phyloP scores from a whole-genome alignment of 2,113 vertebrate species.

The Carassius auratus region DNA sequence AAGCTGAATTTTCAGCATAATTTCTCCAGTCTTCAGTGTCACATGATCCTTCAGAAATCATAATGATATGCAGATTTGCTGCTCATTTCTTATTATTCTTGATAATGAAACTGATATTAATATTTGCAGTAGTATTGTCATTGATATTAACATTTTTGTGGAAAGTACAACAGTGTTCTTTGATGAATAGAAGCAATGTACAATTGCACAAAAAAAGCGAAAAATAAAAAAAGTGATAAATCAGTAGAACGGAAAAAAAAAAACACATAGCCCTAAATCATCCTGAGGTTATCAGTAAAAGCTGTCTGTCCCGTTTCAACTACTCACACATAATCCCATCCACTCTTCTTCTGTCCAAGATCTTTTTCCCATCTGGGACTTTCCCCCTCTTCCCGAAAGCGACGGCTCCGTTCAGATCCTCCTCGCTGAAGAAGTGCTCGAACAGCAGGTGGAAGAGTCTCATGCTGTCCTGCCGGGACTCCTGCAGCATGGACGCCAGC shows the following conservation, averaged over 20 bases:
- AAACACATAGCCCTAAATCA: background rate
- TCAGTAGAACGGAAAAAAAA: background rate
- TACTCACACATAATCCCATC: conserved; percentile 60
- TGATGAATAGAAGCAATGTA: background rate
- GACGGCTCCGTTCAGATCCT: conserved; percentile 58
- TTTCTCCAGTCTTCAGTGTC: background rate
- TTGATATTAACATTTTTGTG: background rate
- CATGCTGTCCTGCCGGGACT: conserved; percentile 62
- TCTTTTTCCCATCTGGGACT: conserved; percentile 61
- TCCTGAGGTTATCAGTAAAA: background rate
- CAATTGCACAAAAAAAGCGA: too few relatives aligned
- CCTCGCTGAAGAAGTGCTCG: conserved; percentile 64
- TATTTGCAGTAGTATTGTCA: too few relatives aligned
- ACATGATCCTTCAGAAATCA: background rate
- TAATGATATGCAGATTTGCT: background rate
- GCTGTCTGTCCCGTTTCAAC: background rate
- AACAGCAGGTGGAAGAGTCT: conserved; percentile 62
- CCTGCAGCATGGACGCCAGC: conserved; percentile 58
- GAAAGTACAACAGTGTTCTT: background rate
- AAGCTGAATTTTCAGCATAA: background rate
- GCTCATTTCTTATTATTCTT: background rate
- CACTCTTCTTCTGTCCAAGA: conserved; percentile 60
- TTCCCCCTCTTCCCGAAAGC: conserved; percentile 63
- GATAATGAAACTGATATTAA: too few relatives aligned
- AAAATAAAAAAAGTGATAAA: too few relatives aligned